These are phyloP conservation scores for Drosophila bocqueti DNA, from an alignment of 1,140 invertebrate species.

Conservation along the genomic window DNA sequence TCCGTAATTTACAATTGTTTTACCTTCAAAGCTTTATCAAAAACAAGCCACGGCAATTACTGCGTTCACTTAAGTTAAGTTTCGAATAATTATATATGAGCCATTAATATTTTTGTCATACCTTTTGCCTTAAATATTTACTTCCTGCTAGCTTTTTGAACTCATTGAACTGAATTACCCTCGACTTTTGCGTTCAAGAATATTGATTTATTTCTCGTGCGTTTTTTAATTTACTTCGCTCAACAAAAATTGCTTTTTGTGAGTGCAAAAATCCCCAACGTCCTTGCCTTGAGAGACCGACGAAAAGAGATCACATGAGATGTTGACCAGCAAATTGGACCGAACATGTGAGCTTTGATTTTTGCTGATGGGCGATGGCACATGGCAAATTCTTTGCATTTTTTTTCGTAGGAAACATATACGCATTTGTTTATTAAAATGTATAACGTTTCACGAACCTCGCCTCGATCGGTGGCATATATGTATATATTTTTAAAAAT, in stretches of 20 bases:
- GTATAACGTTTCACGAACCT: slow-evolving; percentile 40
- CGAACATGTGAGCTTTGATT: slow-evolving; percentile 43
- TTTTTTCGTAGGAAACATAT: slow-evolving; percentile 19
- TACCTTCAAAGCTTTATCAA: not conserved
- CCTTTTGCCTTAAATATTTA: slow-evolving; percentile 6
- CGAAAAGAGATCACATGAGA: slow-evolving; percentile 36
- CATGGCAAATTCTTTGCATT: slow-evolving; percentile 35
- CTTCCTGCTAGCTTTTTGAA: slow-evolving; percentile 50
- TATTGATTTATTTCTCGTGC: slow-evolving; percentile 50
- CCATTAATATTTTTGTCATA: slow-evolving; percentile 34
- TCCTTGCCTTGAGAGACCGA: slow-evolving; percentile 60
- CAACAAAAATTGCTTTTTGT: slow-evolving; percentile 34
- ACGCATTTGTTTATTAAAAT: slow-evolving; percentile 49
- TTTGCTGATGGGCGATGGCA: slow-evolving; percentile 44
- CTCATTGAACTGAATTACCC: slow-evolving; percentile 63
- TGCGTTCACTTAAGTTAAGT: not conserved
- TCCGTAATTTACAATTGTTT: not conserved
- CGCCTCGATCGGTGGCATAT: too few species aligned
- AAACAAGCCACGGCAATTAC: not conserved
- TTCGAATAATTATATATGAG: slow-evolving; percentile 1
- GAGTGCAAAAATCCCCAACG: slow-evolving; percentile 62
- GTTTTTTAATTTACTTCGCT: slow-evolving; percentile 28
- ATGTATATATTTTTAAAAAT: slow-evolving; percentile 16
- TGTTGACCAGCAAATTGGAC: slow-evolving; percentile 49
- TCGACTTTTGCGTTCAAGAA: slow-evolving; percentile 42